phyloP scores from a whole-genome alignment of 2,888 invertebrate genomes.

The Hyalella azteca region DNA sequence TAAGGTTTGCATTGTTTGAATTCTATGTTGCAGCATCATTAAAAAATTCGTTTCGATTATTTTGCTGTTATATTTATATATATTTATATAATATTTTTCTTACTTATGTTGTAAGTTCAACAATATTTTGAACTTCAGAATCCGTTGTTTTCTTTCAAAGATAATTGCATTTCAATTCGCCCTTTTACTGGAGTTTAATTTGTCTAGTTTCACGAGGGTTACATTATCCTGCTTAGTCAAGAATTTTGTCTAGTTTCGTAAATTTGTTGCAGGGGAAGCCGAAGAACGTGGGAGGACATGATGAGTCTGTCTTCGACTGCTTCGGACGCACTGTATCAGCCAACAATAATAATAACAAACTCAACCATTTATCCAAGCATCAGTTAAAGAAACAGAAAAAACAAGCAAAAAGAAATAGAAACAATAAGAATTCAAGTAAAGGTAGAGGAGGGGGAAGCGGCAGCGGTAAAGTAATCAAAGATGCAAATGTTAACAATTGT shows the following conservation, averaged over 20 bases:
- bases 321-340: constrained; percentile 42
- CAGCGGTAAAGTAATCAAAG: constrained; percentile 11
- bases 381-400: constrained; percentile 55
- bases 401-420: constrained; percentile 42
- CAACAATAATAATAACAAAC: background rate
- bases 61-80: too few relatives aligned
- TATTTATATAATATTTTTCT: too few relatives aligned
- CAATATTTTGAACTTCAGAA: too few relatives aligned
- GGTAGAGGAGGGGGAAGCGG: constrained; percentile 43
- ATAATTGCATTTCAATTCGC: too few relatives aligned
- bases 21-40: background rate
- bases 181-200: too few relatives aligned
- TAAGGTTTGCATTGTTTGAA: constrained; percentile 59
- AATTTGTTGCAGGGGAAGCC: constrained; percentile 50
- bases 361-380: constrained; percentile 47
- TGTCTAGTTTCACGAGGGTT: too few relatives aligned
- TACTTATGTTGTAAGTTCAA: too few relatives aligned
- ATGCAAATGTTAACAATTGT: constrained; percentile 15
- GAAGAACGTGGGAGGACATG: constrained; percentile 43
- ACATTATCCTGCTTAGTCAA: too few relatives aligned
- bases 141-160: too few relatives aligned
- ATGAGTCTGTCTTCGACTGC: constrained; percentile 50
- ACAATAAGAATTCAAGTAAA: constrained; percentile 18
- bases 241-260: background rate
- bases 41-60: background rate